Percentiles rank a stretch among this genome's conserved stretches.
These are phyloP conservation scores for Netelia virgata DNA, from an alignment of 2,888 invertebrate genomes.

Conservation along the genomic window DNA sequence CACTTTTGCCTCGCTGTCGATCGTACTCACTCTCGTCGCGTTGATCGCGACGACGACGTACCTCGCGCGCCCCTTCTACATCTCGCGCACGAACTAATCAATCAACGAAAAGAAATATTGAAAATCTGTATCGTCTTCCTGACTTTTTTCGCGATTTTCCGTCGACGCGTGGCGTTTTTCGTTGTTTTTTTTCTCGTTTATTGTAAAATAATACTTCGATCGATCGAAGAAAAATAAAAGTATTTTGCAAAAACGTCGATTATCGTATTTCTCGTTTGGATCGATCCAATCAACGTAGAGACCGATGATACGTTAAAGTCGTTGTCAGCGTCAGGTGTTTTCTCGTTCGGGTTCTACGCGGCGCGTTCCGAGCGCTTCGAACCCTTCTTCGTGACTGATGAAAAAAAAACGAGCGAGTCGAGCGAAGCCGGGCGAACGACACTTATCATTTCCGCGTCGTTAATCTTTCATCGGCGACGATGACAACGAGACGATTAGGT, in stretches of 20 bases:
- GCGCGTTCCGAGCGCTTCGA: constrained; percentile 2
- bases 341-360: not conserved
- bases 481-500: constrained; percentile 11
- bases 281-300: not conserved
- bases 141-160: not conserved
- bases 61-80: constrained; percentile 39
- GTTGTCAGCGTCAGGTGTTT: not conserved
- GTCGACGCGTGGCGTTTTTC: not conserved
- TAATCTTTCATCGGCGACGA: constrained; percentile 52
- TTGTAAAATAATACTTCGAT: not conserved
- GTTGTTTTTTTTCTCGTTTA: not conserved
- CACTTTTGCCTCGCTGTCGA: constrained; percentile 12
- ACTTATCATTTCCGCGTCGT: constrained; percentile 55
- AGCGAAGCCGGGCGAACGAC: constrained; percentile 24
- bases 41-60: constrained; percentile 30
- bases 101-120: not conserved
- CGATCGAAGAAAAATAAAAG: not conserved
- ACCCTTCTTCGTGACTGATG: constrained; percentile 23
- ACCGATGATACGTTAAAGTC: not conserved
- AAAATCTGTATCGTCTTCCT: not conserved
- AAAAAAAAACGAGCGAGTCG: constrained; percentile 43
- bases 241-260: not conserved
- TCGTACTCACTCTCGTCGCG: constrained; percentile 16
- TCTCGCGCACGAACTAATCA: constrained; percentile 19
- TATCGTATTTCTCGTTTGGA: not conserved